Base-by-base conservation (phyloP, 1,140 invertebrate genomes). In the Ceratosolen solmsi region DNA sequence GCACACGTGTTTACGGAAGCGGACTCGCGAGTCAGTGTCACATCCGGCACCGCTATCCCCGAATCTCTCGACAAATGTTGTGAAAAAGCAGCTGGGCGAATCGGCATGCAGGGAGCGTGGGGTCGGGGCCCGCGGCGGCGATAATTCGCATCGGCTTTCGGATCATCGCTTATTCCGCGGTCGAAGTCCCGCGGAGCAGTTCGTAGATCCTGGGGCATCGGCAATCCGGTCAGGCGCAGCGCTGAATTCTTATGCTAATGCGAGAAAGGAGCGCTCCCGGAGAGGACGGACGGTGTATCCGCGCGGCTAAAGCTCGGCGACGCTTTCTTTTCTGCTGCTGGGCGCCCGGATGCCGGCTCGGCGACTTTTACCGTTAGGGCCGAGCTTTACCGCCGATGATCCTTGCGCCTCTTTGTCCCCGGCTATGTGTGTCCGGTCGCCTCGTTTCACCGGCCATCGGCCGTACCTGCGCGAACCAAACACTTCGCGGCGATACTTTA, bases 171-270 rank as follows among this genome's bases (percentile, higher is more conserved):
- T 46, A 46, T 46, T 46, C 85, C 82, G 63, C 83, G 84, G 46
- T 13, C 49, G 71, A 30, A 9, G 7, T 46, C 82, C 82, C 82
- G 84, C 81, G 46, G 20, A 27, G 17, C 49, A 33, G 46, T 56
- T 36, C 58, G 51, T 30, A 41, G 54, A 46, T 46, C 70, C 70
- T 41, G 33, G 27, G 22, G 22, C 13, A 88, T 89, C 87, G 87
- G 84, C 83, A 90, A 85, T 89, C 89, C 51, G 80, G 84, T 89
- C 88, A 90, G 87, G 89, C 85, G 87, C 88, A 89, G 68, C 87
- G 88, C 89, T 90, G 88, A 89, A 90, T 90, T 90, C 89, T 89
- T 90, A 90, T 90, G 89, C 87, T 89, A 90, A 90, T 90, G 86
- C 89, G 89, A 89, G 89, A 90, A 90, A 90, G 89, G 89, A 89